phyloP scores from a whole-genome alignment of 2,797 vertebrate genomes.

The Carcharodon carcharias region DNA sequence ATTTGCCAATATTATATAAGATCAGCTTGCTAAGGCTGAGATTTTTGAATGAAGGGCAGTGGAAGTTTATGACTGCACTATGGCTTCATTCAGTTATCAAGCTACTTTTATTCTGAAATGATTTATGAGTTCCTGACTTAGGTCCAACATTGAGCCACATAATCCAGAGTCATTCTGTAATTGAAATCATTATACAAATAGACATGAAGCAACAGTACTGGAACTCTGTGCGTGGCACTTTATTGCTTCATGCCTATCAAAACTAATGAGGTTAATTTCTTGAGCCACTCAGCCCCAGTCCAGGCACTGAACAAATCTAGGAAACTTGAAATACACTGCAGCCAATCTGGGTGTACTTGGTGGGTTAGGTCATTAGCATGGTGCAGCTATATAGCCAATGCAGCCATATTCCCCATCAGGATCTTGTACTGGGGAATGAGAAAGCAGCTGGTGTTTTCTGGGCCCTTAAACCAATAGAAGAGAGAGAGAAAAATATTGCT shows the following conservation, averaged over 20 bases:
- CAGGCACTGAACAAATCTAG: neutral
- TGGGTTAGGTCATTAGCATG: neutral
- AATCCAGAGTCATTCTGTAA: neutral
- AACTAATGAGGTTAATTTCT: neutral
- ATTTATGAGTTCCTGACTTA: neutral
- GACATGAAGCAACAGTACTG: neutral
- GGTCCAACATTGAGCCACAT: neutral
- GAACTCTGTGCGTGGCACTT: neutral
- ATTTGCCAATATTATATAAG: neutral
- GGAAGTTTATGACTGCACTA: neutral
- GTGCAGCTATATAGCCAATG: neutral
- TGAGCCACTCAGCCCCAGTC: neutral
- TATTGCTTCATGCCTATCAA: neutral
- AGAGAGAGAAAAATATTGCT: too few relatives aligned
- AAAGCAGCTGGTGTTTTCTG: neutral
- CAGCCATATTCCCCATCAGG: neutral
- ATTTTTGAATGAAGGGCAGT: neutral
- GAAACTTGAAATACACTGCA: neutral
- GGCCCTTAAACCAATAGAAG: neutral
- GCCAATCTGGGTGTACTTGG: neutral
- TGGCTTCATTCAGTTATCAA: neutral
- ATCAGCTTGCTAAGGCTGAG: neutral
- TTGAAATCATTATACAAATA: neutral
- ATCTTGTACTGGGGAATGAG: neutral
- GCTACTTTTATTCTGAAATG: neutral